phyloP scores from a whole-genome alignment of 2,888 invertebrate genomes.

The Latrodectus elegans region DNA sequence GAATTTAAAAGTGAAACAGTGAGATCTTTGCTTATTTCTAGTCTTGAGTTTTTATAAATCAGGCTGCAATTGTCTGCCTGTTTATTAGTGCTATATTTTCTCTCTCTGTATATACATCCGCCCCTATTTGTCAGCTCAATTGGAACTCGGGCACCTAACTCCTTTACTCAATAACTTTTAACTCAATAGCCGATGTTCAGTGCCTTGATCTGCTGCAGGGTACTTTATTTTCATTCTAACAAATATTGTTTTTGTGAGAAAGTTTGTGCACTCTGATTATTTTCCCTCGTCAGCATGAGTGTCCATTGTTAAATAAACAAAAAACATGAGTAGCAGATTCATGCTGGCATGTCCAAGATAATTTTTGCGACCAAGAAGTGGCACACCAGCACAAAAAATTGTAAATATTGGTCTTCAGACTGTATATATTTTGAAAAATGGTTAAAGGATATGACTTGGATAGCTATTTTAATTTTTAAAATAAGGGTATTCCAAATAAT shows the following conservation, averaged over 20 bases:
- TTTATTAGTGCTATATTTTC: background rate
- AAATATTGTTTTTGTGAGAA: slow-evolving; percentile 16
- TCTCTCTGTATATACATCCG: slow-evolving; percentile 17
- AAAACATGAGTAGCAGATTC: slow-evolving; percentile 38
- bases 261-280: background rate
- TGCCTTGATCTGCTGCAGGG: slow-evolving; percentile 70
- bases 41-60: background rate
- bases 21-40: background rate
- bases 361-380: slow-evolving; percentile 30
- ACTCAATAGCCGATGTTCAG: slow-evolving; percentile 65
- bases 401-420: too few relatives aligned
- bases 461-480: too few relatives aligned
- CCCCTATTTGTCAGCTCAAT: slow-evolving; percentile 64
- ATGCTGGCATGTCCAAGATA: slow-evolving; percentile 62
- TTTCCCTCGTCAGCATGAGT: slow-evolving; percentile 35
- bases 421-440: too few relatives aligned
- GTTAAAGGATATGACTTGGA: too few relatives aligned
- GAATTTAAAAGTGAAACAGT: too few relatives aligned
- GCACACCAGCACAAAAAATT: slow-evolving; percentile 41
- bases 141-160: slow-evolving; percentile 47
- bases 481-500: too few relatives aligned
- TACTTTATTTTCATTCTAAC: slow-evolving; percentile 67
- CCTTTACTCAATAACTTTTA: slow-evolving; percentile 6
- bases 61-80: background rate
- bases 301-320: slow-evolving; percentile 9